Conservation (phyloP, 2,888 invertebrate species). For the Harpalus rubripes region DNA sequence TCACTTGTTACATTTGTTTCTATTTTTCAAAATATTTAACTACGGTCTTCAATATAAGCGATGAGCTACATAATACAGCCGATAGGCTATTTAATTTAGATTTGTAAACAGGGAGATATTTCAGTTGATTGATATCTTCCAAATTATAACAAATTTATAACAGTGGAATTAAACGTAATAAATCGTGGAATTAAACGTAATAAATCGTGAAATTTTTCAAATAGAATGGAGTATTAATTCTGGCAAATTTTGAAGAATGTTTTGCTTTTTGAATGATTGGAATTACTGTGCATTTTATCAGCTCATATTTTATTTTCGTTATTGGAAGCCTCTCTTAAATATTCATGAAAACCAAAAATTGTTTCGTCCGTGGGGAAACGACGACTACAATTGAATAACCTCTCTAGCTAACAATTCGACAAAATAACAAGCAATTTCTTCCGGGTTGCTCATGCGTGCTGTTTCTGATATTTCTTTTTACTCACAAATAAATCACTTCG, state of each 20-base stretch:
- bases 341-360: constrained; percentile 44
- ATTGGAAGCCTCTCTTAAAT: constrained; percentile 29
- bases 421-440: constrained; percentile 65
- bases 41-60: too few species aligned
- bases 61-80: too few species aligned
- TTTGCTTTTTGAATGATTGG: constrained; percentile 19
- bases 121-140: background rate
- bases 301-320: constrained; percentile 40
- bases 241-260: background rate
- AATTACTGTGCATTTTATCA: constrained; percentile 19
- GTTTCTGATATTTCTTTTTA: constrained; percentile 63
- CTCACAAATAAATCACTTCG: constrained; percentile 30
- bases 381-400: constrained; percentile 41
- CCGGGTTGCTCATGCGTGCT: constrained; percentile 37
- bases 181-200: constrained; percentile 4
- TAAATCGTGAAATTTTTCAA: constrained; percentile 4
- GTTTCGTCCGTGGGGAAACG: constrained; percentile 15
- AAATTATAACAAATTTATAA: background rate
- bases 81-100: too few species aligned
- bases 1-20: too few species aligned
- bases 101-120: background rate
- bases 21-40: too few species aligned
- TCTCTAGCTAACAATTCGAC: constrained; percentile 41
- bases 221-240: background rate
- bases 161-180: background rate